Conservation (phyloP, 2,888 invertebrate genomes). For the Dyspetes luteomarginatus region DNA sequence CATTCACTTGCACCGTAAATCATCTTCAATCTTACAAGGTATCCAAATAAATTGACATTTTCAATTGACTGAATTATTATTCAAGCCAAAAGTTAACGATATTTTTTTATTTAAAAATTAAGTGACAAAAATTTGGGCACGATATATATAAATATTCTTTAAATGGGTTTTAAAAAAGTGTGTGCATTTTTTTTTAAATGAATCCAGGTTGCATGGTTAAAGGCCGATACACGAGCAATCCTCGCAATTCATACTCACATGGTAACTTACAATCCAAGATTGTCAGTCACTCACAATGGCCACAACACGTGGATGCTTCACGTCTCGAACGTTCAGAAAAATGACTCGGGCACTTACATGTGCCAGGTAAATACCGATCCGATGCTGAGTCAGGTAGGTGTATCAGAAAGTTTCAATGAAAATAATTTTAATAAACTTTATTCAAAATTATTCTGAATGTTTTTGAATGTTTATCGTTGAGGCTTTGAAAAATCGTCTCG, state of each 20-base stretch:
- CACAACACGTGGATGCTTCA: slow-evolving; percentile 97
- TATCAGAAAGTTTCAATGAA: slow-evolving; percentile 4
- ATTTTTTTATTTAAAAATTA: too few relatives aligned
- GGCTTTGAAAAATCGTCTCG: too few relatives aligned
- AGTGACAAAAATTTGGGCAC: not conserved
- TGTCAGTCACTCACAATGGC: slow-evolving; percentile 95
- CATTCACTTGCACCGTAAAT: slow-evolving; percentile 95
- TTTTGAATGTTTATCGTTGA: too few relatives aligned
- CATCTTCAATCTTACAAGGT: slow-evolving; percentile 95
- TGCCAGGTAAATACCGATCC: slow-evolving; percentile 97
- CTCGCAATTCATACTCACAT: slow-evolving; percentile 95
- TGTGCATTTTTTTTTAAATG: not conserved
- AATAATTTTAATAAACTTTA: too few relatives aligned
- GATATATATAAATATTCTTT: too few relatives aligned
- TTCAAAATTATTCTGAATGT: too few relatives aligned
- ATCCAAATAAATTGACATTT: slow-evolving; percentile 73
- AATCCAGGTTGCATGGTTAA: slow-evolving; percentile 94
- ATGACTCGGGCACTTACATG: slow-evolving; percentile 97
- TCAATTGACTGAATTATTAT: too few relatives aligned
- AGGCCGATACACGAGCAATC: slow-evolving; percentile 95
- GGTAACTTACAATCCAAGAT: slow-evolving; percentile 93
- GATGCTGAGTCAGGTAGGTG: slow-evolving; percentile 93
- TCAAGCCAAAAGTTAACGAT: too few relatives aligned
- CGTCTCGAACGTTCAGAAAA: slow-evolving; percentile 94
- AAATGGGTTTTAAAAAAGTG: too few relatives aligned